Evolutionary conservation across 2,113 vertebrate species (phyloP), one percentile per base, ranked within the genome.

Genomic region (Colinus virginianus): DNA sequence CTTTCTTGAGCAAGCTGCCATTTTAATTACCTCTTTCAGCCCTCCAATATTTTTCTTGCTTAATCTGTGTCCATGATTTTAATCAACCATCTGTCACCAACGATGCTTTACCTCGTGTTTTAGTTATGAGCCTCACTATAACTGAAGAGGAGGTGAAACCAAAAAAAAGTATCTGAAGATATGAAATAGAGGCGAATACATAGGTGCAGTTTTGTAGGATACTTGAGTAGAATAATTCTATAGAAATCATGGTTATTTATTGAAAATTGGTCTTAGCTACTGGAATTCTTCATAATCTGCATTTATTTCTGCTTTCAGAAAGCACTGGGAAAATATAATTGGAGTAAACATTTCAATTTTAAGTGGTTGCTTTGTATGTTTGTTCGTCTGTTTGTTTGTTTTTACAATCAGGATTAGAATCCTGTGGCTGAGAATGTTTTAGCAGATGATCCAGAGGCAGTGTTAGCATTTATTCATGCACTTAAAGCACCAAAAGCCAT

Each of bases 71-170:
- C 94, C 58, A 26, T 64, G 76, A 84, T 91, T 97, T 90, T 96
- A 95, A 90, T 93, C 68, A 88, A 78, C 93, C 94, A 92, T 96
- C 96, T 97, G 96, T 97, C 96, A 95, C 68, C 55, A 93, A 91
- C 80, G 72, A 58, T 93, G 63, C 79, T 96, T 80, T 93, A 86
- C 55, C 36, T 55, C 11, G 4, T 62, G 69, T 95, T 71, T n/a
- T 88, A 88, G 38, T 87, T 90, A 46, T 85, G 89, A 83, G 87
- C 40, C 25, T 95, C 70, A 86, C 53, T 90, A 6, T 76, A 95
- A 69, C 66, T 86, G 87, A 75, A 84, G 46, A 92, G 68, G 6
- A 94, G 55, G 58, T 23, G 46, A 91, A 76, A 93, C 7, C 9
- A 19, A 45, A 85, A 79, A 74, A 77, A 63, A 86, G 5, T 42